Percentiles rank a stretch among this genome's conserved stretches.
phyloP scores from a whole-genome alignment of 2,888 invertebrate species.

The Idaea straminata region DNA sequence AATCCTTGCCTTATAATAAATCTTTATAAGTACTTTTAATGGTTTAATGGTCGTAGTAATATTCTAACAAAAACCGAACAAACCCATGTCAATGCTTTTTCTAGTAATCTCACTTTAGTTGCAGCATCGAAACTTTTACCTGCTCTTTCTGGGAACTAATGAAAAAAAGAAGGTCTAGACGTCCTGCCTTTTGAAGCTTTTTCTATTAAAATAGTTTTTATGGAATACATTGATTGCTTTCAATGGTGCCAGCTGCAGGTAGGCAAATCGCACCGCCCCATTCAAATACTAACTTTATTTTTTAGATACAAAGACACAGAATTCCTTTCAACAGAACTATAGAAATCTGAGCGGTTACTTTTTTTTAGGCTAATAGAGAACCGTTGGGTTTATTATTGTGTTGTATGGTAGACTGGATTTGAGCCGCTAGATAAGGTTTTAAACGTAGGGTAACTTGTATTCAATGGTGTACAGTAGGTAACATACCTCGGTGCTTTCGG shows the following conservation, averaged over 20 bases:
- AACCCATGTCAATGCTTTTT: constrained; percentile 18
- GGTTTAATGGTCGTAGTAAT: background rate
- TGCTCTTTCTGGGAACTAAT: constrained; percentile 65
- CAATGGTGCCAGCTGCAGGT: constrained; percentile 73
- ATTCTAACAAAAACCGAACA: constrained; percentile 17
- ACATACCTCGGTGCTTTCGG: constrained; percentile 2
- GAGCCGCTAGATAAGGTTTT: constrained; percentile 18
- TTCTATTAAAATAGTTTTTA: constrained; percentile 70
- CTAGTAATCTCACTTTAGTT: constrained; percentile 16
- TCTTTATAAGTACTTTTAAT: too few species aligned
- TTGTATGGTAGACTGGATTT: constrained; percentile 17
- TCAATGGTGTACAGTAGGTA: constrained; percentile 12
- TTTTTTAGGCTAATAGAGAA: constrained; percentile 35
- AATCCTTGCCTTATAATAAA: too few species aligned
- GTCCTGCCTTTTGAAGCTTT: constrained; percentile 70
- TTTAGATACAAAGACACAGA: constrained; percentile 45
- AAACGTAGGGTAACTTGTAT: constrained; percentile 21
- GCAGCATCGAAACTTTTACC: constrained; percentile 53
- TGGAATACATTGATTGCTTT: constrained; percentile 59
- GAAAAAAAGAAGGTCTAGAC: constrained; percentile 72
- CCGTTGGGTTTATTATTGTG: constrained; percentile 28
- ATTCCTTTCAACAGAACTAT: constrained; percentile 39
- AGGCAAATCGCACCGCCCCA: constrained; percentile 42
- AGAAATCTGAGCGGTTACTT: constrained; percentile 35
- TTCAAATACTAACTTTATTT: constrained; percentile 57